These are phyloP conservation scores for Dufourea novaeangliae DNA, from an alignment of 1,140 invertebrate genomes.

Conservation along the genomic window DNA sequence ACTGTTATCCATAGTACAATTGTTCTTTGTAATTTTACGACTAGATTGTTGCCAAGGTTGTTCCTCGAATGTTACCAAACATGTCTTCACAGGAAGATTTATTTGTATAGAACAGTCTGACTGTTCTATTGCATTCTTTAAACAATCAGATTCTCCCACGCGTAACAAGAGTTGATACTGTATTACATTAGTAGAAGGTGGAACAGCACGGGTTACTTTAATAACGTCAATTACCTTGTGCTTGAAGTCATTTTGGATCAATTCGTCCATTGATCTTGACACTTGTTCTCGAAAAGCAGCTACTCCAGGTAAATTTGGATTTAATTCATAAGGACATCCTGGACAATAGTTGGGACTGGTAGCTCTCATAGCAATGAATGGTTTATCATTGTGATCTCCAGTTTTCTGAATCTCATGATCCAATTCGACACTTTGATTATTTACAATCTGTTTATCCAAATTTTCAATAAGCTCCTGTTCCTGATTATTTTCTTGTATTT, in stretches of 20 bases:
- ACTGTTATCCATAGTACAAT: conserved; percentile 71
- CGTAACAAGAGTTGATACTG: conserved; percentile 74
- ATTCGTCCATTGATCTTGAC: conserved; percentile 72
- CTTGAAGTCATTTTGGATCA: conserved; percentile 72
- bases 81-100: conserved; percentile 70
- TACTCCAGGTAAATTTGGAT: conserved; percentile 74
- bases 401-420: conserved; percentile 73
- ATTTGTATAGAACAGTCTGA: conserved; percentile 71
- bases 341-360: conserved; percentile 72
- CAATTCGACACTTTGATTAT: conserved; percentile 68
- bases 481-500: conserved; percentile 54
- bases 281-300: conserved; percentile 69
- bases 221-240: conserved; percentile 73
- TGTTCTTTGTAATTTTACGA: conserved; percentile 73
- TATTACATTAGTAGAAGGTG: conserved; percentile 72
- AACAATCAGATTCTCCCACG: conserved; percentile 77
- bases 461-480: conserved; percentile 68
- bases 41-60: conserved; percentile 70
- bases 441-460: conserved; percentile 68
- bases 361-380: conserved; percentile 74
- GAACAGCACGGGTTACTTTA: conserved; percentile 73
- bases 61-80: conserved; percentile 74
- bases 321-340: conserved; percentile 78
- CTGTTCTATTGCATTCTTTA: conserved; percentile 68
- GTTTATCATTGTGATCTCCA: conserved; percentile 70